These are phyloP conservation scores for Triplophysa yarkandensis DNA, from an alignment of 2,797 vertebrate genomes.

Conservation along the genomic window DNA sequence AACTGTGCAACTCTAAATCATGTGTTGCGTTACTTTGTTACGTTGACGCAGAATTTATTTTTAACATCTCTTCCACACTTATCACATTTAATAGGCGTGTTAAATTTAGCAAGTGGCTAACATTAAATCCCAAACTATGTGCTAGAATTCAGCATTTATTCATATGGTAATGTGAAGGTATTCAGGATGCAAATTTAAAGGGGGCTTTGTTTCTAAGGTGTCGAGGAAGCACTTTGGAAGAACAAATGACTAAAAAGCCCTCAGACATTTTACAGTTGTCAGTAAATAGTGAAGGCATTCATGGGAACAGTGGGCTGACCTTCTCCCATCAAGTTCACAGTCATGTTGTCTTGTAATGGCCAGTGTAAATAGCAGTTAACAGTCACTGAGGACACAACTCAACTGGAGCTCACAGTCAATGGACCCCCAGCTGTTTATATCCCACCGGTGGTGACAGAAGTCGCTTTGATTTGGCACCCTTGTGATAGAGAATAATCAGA, in stretches of 20 bases:
- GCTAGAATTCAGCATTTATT: constrained; percentile 55
- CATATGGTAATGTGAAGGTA: constrained; percentile 65
- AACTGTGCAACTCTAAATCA: constrained; percentile 62
- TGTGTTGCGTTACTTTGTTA: constrained; percentile 46
- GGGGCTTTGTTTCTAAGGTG: constrained; percentile 65
- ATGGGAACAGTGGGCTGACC: constrained; percentile 67
- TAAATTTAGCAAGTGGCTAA: constrained; percentile 53
- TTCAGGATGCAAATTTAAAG: constrained; percentile 62
- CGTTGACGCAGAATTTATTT: not conserved
- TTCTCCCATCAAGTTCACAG: constrained; percentile 81
- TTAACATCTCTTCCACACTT: not conserved
- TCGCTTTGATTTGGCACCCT: constrained; percentile 82
- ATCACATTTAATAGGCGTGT: constrained; percentile 54
- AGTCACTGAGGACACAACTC: constrained; percentile 69
- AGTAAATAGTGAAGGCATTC: constrained; percentile 71
- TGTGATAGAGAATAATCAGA: constrained; percentile 78
- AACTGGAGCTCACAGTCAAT: constrained; percentile 73
- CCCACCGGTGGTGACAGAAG: constrained; percentile 73
- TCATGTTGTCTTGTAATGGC: constrained; percentile 77
- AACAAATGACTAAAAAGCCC: constrained; percentile 66
- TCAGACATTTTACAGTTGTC: constrained; percentile 75
- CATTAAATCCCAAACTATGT: constrained; percentile 63
- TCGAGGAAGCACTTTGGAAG: constrained; percentile 63
- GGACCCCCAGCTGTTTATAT: constrained; percentile 76
- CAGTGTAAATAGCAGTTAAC: constrained; percentile 74